phyloP scores from a whole-genome alignment of 2,113 vertebrate genomes.

The Salvelinus sp. region DNA sequence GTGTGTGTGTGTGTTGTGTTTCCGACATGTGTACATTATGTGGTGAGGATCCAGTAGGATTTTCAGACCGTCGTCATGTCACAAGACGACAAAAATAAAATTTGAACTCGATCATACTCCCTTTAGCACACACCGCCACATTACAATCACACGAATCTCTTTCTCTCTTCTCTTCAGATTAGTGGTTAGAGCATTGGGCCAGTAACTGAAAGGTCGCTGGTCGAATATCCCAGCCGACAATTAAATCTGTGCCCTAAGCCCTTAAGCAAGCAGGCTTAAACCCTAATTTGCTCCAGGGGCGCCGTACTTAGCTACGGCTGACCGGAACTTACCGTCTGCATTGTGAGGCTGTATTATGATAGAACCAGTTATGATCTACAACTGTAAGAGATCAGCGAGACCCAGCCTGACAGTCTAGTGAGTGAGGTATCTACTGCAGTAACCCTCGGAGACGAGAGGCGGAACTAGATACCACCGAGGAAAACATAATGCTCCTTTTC shows the following conservation, averaged over 20 bases:
- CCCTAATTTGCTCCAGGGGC: no score
- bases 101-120: neutral
- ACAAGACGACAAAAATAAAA: neutral
- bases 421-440: slow-evolving; percentile 9
- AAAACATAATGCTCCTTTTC: neutral
- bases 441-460: neutral
- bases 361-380: slow-evolving; percentile 34
- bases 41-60: neutral
- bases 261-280: no score
- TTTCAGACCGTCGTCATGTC: neutral
- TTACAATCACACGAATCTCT: slow-evolving; percentile 16
- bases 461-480: neutral
- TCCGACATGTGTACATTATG: neutral
- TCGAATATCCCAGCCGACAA: no score
- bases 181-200: no score
- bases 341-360: slow-evolving; percentile 10
- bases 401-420: slow-evolving; percentile 3
- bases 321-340: slow-evolving; percentile 7
- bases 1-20: neutral
- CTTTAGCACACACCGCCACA: neutral
- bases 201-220: no score
- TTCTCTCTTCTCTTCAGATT: neutral
- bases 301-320: no score
- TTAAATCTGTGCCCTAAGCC: no score
- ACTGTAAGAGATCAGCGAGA: slow-evolving; percentile 24